phyloP scores from a whole-genome alignment of 1,140 invertebrate species.

The Pteromalus puparum region DNA sequence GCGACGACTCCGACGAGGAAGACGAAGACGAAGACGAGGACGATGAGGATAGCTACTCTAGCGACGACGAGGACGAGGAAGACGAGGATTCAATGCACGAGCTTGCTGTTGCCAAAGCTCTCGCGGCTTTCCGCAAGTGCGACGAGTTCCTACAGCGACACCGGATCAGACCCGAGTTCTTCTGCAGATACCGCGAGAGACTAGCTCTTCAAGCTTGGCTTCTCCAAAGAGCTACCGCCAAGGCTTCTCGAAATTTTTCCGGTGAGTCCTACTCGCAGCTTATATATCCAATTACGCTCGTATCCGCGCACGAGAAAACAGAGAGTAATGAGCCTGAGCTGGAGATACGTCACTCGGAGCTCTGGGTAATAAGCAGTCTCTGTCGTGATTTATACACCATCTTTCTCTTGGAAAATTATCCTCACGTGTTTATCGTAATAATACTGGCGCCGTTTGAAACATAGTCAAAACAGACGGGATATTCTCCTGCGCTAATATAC shows the following conservation, averaged over 20 bases:
- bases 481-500: not conserved
- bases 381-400: not conserved
- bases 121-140: slow-evolving; percentile 77
- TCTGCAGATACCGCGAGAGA: slow-evolving; percentile 77
- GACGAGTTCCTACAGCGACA: slow-evolving; percentile 80
- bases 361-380: not conserved
- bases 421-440: slow-evolving; percentile 21
- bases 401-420: not conserved
- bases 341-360: not conserved
- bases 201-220: slow-evolving; percentile 75
- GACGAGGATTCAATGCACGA: slow-evolving; percentile 65
- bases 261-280: slow-evolving; percentile 61
- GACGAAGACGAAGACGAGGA: slow-evolving; percentile 64
- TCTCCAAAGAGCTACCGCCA: slow-evolving; percentile 61
- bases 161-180: slow-evolving; percentile 80
- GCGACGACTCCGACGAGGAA: slow-evolving; percentile 33
- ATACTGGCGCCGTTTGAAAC: not conserved
- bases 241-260: slow-evolving; percentile 57
- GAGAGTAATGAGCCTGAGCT: not conserved
- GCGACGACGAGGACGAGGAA: slow-evolving; percentile 57
- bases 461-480: not conserved
- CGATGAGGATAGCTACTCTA: slow-evolving; percentile 74
- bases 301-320: too few relatives aligned
- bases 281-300: too few relatives aligned
- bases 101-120: slow-evolving; percentile 72